A percentile compares a stretch with the other conserved stretches of the same genome.
phyloP scores from a whole-genome alignment of 1,140 invertebrate species.

The Zaprionus tsacasi region DNA sequence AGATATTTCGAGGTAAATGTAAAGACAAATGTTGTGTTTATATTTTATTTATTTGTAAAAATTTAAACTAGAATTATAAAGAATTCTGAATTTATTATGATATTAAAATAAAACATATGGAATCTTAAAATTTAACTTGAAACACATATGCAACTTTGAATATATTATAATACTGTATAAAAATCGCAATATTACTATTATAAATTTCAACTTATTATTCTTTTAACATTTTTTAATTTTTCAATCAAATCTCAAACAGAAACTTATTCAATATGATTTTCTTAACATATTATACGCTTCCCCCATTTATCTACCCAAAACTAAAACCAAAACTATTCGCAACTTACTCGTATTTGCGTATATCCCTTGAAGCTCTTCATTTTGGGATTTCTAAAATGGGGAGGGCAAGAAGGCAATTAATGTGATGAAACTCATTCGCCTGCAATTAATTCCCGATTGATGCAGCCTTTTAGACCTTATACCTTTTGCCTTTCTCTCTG shows the following conservation, averaged over 20 bases:
- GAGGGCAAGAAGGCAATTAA: conserved; percentile 15
- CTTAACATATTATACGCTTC: not conserved
- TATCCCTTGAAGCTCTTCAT: not conserved
- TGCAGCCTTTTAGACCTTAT: conserved; percentile 2
- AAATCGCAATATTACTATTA: too few relatives aligned
- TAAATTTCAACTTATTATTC: too few relatives aligned
- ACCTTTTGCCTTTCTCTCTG: conserved; percentile 1
- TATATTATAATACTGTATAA: too few relatives aligned
- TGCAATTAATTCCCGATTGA: conserved; percentile 39
- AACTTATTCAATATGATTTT: not conserved
- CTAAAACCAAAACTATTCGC: not conserved
- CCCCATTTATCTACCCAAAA: not conserved
- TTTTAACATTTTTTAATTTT: too few relatives aligned
- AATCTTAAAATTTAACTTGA: too few relatives aligned
- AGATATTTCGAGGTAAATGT: too few relatives aligned
- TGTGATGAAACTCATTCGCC: conserved; percentile 16
- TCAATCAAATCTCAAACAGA: not conserved
- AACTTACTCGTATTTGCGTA: not conserved
- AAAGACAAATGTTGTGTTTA: too few relatives aligned
- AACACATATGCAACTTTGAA: too few relatives aligned
- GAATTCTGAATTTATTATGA: too few relatives aligned
- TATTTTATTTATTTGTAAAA: too few relatives aligned
- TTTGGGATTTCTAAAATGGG: not conserved
- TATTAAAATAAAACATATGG: too few relatives aligned
- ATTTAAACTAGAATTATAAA: too few relatives aligned